Percentiles rank a stretch among this genome's conserved stretches.
phyloP scores from a whole-genome alignment of 2,888 invertebrate genomes.

The Agrenia bidenticulata region DNA sequence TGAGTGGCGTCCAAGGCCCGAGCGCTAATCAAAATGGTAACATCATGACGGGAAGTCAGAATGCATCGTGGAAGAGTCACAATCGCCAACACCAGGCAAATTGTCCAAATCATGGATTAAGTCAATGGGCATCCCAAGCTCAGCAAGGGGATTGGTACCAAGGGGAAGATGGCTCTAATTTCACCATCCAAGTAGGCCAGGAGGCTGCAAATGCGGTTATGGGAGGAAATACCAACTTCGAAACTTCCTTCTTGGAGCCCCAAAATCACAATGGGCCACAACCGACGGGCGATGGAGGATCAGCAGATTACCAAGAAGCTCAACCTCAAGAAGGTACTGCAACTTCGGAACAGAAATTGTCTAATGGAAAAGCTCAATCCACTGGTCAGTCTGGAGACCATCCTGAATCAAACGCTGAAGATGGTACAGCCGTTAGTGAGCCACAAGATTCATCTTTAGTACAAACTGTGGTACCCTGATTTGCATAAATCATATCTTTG shows the following conservation, averaged over 20 bases:
- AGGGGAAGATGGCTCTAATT: slow-evolving; percentile 23
- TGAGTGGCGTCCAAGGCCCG: neutral
- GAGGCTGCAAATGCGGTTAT: slow-evolving; percentile 35
- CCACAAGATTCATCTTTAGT: neutral
- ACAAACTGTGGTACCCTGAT: slow-evolving; percentile 9
- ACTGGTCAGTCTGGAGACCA: neutral
- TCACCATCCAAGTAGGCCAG: slow-evolving; percentile 32
- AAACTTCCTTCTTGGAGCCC: too few relatives aligned
- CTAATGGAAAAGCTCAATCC: neutral
- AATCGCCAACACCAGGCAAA: slow-evolving; percentile 28
- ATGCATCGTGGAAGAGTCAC: neutral
- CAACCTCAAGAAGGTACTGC: neutral
- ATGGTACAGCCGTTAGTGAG: neutral
- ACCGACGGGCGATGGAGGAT: too few relatives aligned
- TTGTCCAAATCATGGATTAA: slow-evolving; percentile 26
- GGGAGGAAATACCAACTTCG: slow-evolving; percentile 31
- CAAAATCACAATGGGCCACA: too few relatives aligned
- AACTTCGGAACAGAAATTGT: neutral
- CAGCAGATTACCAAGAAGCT: slow-evolving; percentile 17
- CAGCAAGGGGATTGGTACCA: neutral
- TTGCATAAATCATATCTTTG: neutral
- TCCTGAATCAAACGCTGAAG: neutral
- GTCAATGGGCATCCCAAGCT: neutral
- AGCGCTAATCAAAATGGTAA: neutral
- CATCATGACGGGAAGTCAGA: neutral